A percentile compares a stretch with the other conserved stretches of the same genome.
These are phyloP conservation scores for Sinocyclocheilus rhinocerous DNA, from an alignment of 2,113 vertebrate genomes.

Conservation along the genomic window DNA sequence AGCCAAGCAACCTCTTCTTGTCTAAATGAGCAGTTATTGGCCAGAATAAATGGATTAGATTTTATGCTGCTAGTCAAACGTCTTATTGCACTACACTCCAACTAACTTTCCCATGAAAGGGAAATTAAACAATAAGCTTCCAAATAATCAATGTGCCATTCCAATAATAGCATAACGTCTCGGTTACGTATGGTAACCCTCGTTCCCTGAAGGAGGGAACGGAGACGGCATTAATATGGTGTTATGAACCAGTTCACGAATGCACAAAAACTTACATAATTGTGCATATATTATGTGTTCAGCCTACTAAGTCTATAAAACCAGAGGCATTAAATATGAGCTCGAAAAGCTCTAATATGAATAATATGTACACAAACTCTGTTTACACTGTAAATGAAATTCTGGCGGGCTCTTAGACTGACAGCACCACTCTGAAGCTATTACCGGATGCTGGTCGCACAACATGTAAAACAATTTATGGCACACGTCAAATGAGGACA, in stretches of 20 bases:
- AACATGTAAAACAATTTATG: not conserved
- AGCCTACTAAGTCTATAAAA: not conserved
- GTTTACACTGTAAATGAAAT: not conserved
- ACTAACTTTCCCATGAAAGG: not conserved
- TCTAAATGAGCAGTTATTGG: not conserved
- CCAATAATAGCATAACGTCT: not conserved
- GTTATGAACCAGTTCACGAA: not conserved
- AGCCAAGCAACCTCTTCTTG: not conserved
- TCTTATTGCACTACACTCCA: not conserved
- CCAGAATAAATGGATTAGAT: not conserved
- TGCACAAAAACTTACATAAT: not conserved
- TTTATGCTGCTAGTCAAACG: not conserved
- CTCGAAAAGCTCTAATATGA: constrained; percentile 21
- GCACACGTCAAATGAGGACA: not conserved
- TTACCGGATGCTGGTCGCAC: not conserved
- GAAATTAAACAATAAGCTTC: not conserved
- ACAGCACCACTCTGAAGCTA: not conserved
- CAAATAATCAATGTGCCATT: not conserved
- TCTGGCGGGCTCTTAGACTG: not conserved
- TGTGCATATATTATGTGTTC: not conserved
- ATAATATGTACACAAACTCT: constrained; percentile 6
- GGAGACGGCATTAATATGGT: not conserved
- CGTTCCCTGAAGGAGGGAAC: too few species aligned
- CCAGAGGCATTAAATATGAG: not conserved
- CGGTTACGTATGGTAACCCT: too few species aligned